A percentile compares a stretch with the other conserved stretches of the same genome.
phyloP scores from a whole-genome alignment of 2,888 invertebrate genomes.

The Teinopalpus imperialis region DNA sequence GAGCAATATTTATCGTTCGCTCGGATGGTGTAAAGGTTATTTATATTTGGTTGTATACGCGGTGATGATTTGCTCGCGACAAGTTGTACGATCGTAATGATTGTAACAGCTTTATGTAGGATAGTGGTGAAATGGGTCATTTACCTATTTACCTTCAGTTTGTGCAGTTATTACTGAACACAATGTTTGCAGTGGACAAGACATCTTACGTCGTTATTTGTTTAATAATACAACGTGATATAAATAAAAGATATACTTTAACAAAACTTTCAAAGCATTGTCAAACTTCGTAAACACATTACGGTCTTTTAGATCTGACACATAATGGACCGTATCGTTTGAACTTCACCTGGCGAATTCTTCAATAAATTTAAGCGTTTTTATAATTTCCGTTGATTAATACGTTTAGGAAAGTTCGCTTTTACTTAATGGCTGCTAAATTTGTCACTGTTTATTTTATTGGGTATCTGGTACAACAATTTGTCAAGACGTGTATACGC shows the following conservation, averaged over 20 bases:
- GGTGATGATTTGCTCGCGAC: slow-evolving; percentile 30
- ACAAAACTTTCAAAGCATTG: too few relatives aligned
- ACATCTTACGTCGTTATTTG: too few relatives aligned
- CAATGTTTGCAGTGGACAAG: too few relatives aligned
- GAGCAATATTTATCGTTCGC: slow-evolving; percentile 34
- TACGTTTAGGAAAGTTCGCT: slow-evolving; percentile 5
- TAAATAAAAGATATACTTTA: too few relatives aligned
- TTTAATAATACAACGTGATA: too few relatives aligned
- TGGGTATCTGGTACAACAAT: slow-evolving; percentile 15
- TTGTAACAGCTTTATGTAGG: neutral
- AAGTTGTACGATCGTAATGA: slow-evolving; percentile 8
- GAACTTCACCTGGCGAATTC: slow-evolving; percentile 11
- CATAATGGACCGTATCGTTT: slow-evolving; percentile 6
- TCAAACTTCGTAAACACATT: neutral
- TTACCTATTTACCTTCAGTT: too few relatives aligned
- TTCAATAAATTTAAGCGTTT: slow-evolving; percentile 6
- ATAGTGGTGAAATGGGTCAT: neutral
- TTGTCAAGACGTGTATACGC: slow-evolving; percentile 18
- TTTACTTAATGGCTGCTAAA: slow-evolving; percentile 19
- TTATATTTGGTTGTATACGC: slow-evolving; percentile 29
- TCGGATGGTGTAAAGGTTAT: slow-evolving; percentile 31
- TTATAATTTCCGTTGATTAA: slow-evolving; percentile 19
- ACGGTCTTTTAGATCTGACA: neutral
- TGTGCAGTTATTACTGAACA: too few relatives aligned
- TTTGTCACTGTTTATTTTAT: slow-evolving; percentile 23